Conservation (phyloP, 2,888 invertebrate species). For the Harpalus rubripes region DNA sequence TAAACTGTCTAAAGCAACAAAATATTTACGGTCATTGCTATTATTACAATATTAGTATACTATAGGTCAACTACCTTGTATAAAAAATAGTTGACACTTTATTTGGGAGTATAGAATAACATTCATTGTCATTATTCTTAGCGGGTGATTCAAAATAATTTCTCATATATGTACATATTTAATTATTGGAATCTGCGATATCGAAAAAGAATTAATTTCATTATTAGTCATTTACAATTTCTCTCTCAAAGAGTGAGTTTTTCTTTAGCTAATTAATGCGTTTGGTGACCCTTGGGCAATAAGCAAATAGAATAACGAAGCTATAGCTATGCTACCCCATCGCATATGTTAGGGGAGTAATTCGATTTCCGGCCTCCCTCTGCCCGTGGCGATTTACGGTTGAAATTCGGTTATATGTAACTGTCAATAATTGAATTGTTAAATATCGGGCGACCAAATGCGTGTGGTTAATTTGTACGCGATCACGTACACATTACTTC, state of each 20-base stretch:
- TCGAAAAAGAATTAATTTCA: no score
- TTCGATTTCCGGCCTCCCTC: constrained; percentile 29
- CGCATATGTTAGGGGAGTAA: constrained; percentile 42
- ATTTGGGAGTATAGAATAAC: no score
- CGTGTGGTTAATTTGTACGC: constrained; percentile 33
- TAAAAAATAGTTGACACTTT: no score
- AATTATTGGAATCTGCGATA: no score
- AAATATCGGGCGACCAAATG: constrained; percentile 31
- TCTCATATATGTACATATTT: no score
- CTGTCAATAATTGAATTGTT: constrained; percentile 57
- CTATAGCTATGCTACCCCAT: background rate
- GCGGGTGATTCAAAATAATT: no score
- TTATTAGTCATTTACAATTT: no score
- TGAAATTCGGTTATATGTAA: constrained; percentile 52
- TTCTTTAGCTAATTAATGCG: background rate
- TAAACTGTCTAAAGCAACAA: no score
- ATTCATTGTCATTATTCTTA: no score
- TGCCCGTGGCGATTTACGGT: constrained; percentile 47
- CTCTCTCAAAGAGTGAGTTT: background rate
- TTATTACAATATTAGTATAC: no score
- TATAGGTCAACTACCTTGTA: no score
- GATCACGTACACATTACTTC: constrained; percentile 38
- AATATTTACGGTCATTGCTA: no score
- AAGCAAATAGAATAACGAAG: constrained; percentile 51
- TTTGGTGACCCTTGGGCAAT: constrained; percentile 18